Conservation (phyloP, 2,888 invertebrate species). For the Dendrolimus houi region DNA sequence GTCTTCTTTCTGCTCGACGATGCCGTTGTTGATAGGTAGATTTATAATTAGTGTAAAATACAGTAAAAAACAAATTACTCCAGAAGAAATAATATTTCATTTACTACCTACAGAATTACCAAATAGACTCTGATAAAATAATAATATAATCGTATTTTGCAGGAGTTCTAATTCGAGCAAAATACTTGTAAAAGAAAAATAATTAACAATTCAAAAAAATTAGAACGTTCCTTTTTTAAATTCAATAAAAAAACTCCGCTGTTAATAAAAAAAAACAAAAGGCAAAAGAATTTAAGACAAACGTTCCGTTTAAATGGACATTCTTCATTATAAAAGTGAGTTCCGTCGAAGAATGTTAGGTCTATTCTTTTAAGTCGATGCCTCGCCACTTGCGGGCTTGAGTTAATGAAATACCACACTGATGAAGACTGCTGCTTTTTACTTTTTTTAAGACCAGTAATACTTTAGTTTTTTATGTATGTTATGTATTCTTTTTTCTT, state of each 20-base stretch:
- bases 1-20: too few relatives aligned
- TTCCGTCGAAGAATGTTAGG: slow-evolving; percentile 49
- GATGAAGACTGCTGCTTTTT: slow-evolving; percentile 53
- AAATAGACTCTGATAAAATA: too few relatives aligned
- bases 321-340: slow-evolving; percentile 66
- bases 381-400: slow-evolving; percentile 28
- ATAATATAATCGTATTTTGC: too few relatives aligned
- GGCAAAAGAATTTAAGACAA: slow-evolving; percentile 41
- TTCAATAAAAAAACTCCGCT: background rate
- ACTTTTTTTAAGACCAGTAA: slow-evolving; percentile 16
- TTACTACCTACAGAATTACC: too few relatives aligned
- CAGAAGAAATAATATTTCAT: too few relatives aligned
- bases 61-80: too few relatives aligned
- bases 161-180: too few relatives aligned
- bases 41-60: too few relatives aligned
- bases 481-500: slow-evolving; percentile 1
- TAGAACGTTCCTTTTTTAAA: background rate
- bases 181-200: too few relatives aligned
- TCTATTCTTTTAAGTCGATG: slow-evolving; percentile 54
- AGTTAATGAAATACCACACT: slow-evolving; percentile 73
- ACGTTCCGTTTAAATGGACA: slow-evolving; percentile 61
- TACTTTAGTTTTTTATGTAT: background rate
- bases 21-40: too few relatives aligned
- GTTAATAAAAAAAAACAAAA: slow-evolving; percentile 21
- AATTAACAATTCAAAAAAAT: background rate